phyloP scores from a whole-genome alignment of 2,888 invertebrate genomes.

The Philopedon plagiatum region DNA sequence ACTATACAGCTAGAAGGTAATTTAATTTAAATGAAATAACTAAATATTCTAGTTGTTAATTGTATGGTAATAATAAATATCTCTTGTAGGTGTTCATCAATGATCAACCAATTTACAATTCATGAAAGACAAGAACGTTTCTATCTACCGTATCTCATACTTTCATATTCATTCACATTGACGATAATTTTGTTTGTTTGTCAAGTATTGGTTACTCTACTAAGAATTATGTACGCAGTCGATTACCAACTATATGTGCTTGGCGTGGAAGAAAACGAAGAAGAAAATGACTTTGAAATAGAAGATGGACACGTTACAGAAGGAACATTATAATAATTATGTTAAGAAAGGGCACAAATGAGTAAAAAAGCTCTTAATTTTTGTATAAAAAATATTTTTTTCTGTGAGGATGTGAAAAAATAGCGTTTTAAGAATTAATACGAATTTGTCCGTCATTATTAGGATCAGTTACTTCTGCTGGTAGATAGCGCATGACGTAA shows the following conservation, averaged over 20 bases:
- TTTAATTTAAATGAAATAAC: background rate
- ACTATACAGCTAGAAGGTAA: too few species aligned
- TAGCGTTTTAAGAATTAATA: too few species aligned
- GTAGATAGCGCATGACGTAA: too few species aligned
- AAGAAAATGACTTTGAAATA: slow-evolving; percentile 27
- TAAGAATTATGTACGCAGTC: slow-evolving; percentile 56
- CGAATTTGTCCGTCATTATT: too few species aligned
- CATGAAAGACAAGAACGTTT: slow-evolving; percentile 51
- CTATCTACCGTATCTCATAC: slow-evolving; percentile 33
- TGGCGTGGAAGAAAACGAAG: slow-evolving; percentile 29
- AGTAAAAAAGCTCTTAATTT: too few species aligned
- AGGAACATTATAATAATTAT: background rate
- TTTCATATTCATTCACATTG: slow-evolving; percentile 44
- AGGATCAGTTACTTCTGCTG: too few species aligned
- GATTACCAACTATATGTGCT: slow-evolving; percentile 56
- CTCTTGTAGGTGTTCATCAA: slow-evolving; percentile 56
- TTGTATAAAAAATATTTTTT: too few species aligned
- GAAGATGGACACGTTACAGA: slow-evolving; percentile 34
- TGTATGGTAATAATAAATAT: slow-evolving; percentile 1
- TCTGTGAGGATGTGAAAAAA: too few species aligned
- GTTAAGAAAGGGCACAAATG: too few species aligned
- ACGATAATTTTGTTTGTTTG: slow-evolving; percentile 55
- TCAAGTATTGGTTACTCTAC: slow-evolving; percentile 53
- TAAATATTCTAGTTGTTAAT: too few species aligned
- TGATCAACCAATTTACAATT: slow-evolving; percentile 58